phyloP scores from a whole-genome alignment of 2,888 invertebrate species.

The Augiades crinisus region DNA sequence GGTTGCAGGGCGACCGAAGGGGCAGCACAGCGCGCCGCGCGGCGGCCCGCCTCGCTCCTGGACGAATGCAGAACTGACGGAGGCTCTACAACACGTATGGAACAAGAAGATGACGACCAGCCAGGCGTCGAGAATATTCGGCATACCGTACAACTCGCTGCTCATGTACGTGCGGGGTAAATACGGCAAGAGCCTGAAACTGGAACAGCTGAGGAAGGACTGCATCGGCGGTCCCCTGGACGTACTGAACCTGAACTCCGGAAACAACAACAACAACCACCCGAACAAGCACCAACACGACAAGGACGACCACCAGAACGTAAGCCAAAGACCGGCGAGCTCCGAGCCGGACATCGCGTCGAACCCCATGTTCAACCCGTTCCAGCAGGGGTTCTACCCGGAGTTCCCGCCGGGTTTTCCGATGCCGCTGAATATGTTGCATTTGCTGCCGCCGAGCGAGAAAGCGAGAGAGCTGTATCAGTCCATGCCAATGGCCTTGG shows the following conservation, averaged over 20 bases:
- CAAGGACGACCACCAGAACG: conserved; percentile 75
- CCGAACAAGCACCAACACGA: conserved; percentile 77
- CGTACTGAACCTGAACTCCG: conserved; percentile 83
- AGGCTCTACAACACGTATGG: conserved; percentile 96
- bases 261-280: conserved; percentile 82
- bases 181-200: conserved; percentile 94
- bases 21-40: conserved; percentile 94
- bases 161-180: conserved; percentile 96
- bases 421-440: conserved; percentile 92
- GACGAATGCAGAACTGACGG: conserved; percentile 95
- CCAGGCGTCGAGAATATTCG: conserved; percentile 94
- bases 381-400: conserved; percentile 91
- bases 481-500: conserved; percentile 79
- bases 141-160: conserved; percentile 95
- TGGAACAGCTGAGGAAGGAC: conserved; percentile 93
- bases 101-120: conserved; percentile 97
- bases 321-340: conserved; percentile 83
- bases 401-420: conserved; percentile 91
- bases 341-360: conserved; percentile 85
- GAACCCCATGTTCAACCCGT: conserved; percentile 87
- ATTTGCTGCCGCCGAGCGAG: conserved; percentile 90
- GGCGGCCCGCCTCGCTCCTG: conserved; percentile 95
- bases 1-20: conserved; percentile 89
- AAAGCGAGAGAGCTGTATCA: conserved; percentile 85
- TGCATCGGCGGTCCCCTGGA: conserved; percentile 92